Conservation (phyloP, 1,140 invertebrate species). For the Temnothorax curvispinosus region DNA sequence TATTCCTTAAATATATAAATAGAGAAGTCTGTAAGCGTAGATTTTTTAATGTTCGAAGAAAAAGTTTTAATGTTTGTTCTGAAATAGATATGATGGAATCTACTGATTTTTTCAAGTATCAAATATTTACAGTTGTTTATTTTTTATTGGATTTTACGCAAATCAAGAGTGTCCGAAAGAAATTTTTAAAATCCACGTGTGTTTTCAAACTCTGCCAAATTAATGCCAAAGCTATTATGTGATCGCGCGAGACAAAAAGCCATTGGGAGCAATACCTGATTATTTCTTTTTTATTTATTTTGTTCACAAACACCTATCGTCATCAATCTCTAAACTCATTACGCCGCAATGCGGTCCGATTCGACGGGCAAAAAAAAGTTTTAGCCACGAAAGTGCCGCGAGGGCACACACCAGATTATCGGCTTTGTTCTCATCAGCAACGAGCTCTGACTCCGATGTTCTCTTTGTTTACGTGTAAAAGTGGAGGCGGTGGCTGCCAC, state of each 20-base stretch:
- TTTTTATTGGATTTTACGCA: neutral
- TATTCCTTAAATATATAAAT: neutral
- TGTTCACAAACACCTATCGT: neutral
- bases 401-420: slow-evolving; percentile 33
- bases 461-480: slow-evolving; percentile 82
- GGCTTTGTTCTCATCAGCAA: slow-evolving; percentile 59
- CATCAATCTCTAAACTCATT: neutral
- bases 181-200: slow-evolving; percentile 54
- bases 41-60: neutral
- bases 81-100: neutral
- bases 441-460: slow-evolving; percentile 79
- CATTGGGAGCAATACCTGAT: neutral
- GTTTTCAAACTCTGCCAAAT: slow-evolving; percentile 53
- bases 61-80: neutral
- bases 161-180: neutral
- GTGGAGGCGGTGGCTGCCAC: slow-evolving; percentile 84
- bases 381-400: neutral
- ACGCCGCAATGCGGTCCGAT: neutral
- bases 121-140: neutral
- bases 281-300: slow-evolving; percentile 1
- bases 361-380: neutral
- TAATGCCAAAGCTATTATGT: slow-evolving; percentile 54
- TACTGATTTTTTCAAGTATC: neutral
- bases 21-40: neutral
- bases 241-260: neutral